A percentile compares a stretch with the other conserved stretches of the same genome.
phyloP scores from a whole-genome alignment of 30 jellyfish, hydroid and myxozoan genomes.

The Hydractinia echinata region DNA sequence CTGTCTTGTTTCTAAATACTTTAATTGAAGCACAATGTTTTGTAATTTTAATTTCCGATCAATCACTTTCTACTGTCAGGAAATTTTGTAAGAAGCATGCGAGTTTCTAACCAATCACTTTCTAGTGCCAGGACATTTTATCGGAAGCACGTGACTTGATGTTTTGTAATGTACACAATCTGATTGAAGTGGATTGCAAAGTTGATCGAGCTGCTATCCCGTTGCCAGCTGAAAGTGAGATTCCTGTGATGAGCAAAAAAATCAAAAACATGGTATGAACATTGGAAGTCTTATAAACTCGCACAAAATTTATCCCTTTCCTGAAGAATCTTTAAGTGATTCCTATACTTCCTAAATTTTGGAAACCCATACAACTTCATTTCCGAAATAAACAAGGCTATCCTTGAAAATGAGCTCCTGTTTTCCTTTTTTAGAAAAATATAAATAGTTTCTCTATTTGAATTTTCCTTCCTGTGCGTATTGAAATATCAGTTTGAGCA shows the following conservation, averaged over 20 bases:
- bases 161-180: conserved; percentile 73
- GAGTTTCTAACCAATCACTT: not conserved
- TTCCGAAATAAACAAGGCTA: no score
- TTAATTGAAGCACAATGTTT: no score
- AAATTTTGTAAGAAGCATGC: not conserved
- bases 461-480: no score
- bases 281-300: not conserved
- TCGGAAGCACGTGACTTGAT: conserved; percentile 83
- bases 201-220: conserved; percentile 78
- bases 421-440: no score
- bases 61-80: not conserved
- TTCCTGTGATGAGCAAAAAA: conserved; percentile 34
- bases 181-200: conserved; percentile 56
- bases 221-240: conserved; percentile 32
- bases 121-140: conserved; percentile 75
- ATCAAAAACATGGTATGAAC: conserved; percentile 50
- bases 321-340: not conserved
- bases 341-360: no score
- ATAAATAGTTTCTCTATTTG: no score
- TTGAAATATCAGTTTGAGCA: no score
- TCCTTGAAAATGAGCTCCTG: no score
- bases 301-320: no score
- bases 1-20: no score
- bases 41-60: no score
- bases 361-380: no score